Percentiles rank a stretch among this genome's conserved stretches.
These are phyloP conservation scores for Agrilus biguttatus DNA, from an alignment of 2,888 invertebrate species.

Conservation along the genomic window DNA sequence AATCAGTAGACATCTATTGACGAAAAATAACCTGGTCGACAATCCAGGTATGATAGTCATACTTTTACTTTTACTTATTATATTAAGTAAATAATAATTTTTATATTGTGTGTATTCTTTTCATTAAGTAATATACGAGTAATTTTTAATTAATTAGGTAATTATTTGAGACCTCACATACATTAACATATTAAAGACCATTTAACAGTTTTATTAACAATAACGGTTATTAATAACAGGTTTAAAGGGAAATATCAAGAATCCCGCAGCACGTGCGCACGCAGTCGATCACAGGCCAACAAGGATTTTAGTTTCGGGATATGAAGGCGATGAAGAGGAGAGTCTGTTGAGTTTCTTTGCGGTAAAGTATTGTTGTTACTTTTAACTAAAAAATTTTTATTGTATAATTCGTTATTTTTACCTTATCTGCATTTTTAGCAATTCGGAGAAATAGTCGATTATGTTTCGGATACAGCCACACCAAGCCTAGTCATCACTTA, in stretches of 20 bases:
- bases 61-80: too few relatives aligned
- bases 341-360: conserved; percentile 70
- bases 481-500: conserved; percentile 66
- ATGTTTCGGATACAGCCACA: conserved; percentile 54
- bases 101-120: neutral
- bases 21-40: conserved; percentile 27
- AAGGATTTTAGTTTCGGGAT: conserved; percentile 74
- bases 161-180: too few relatives aligned
- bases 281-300: conserved; percentile 76
- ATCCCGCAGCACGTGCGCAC: conserved; percentile 32
- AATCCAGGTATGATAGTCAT: conserved; percentile 6
- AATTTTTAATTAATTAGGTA: too few relatives aligned
- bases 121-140: too few relatives aligned
- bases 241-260: conserved; percentile 14
- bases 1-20: conserved; percentile 23
- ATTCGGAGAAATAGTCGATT: conserved; percentile 78
- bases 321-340: conserved; percentile 69
- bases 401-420: conserved; percentile 3
- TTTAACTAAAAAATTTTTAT: neutral
- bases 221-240: conserved; percentile 10
- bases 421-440: conserved; percentile 53
- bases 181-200: too few relatives aligned
- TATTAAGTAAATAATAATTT: neutral
- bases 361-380: conserved; percentile 34
- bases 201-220: conserved; percentile 3